Evolutionary conservation across 1,140 invertebrate genomes (phyloP).

Genomic region (Cotesia glomerata): DNA sequence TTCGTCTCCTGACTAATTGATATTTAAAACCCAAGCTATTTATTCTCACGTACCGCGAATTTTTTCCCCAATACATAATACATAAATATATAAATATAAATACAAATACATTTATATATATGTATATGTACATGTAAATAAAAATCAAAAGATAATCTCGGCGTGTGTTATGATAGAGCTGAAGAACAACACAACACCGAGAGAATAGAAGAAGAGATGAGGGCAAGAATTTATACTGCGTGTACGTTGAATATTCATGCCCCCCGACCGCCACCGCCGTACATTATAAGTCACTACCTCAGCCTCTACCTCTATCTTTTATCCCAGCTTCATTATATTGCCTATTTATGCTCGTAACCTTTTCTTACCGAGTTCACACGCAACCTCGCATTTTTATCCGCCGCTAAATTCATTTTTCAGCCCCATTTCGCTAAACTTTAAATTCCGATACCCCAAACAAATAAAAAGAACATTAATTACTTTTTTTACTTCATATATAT

Average conservation of each 20-base stretch:
- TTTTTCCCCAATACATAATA: neutral
- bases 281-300: slow-evolving; percentile 34
- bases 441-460: too few species aligned
- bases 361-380: slow-evolving; percentile 31
- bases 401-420: slow-evolving; percentile 1
- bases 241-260: slow-evolving; percentile 44
- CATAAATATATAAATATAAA: slow-evolving; percentile 4
- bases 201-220: slow-evolving; percentile 4
- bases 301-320: slow-evolving; percentile 33
- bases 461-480: too few species aligned
- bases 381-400: slow-evolving; percentile 30
- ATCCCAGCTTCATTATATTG: slow-evolving; percentile 33
- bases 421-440: too few species aligned
- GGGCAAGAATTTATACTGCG: slow-evolving; percentile 37
- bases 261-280: neutral
- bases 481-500: too few species aligned
- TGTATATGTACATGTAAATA: neutral
- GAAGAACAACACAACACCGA: neutral
- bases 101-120: neutral
- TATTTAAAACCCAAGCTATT: slow-evolving; percentile 28
- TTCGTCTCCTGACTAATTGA: slow-evolving; percentile 15
- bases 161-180: neutral
- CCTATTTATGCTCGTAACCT: slow-evolving; percentile 43
- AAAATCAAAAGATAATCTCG: too few species aligned
- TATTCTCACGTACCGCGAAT: slow-evolving; percentile 6